phyloP scores from a whole-genome alignment of 1,140 invertebrate genomes.

The Apis dorsata region DNA sequence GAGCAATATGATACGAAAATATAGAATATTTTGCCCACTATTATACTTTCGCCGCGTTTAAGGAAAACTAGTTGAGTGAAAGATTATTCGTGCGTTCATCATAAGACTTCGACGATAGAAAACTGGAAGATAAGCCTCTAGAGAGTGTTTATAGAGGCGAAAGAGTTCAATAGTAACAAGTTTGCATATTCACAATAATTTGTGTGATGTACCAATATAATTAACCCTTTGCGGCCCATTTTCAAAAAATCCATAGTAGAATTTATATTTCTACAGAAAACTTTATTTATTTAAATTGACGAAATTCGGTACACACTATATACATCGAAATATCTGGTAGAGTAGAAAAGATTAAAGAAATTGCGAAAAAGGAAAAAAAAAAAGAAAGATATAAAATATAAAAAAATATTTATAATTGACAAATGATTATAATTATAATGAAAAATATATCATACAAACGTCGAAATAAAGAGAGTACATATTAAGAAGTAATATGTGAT shows the following conservation, averaged over 20 bases:
- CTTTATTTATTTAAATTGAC: constrained; percentile 14
- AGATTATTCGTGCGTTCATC: not conserved
- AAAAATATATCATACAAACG: too few relatives aligned
- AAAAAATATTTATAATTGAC: too few relatives aligned
- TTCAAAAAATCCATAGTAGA: not conserved
- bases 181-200: not conserved
- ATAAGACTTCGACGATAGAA: not conserved
- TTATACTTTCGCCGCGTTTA: not conserved
- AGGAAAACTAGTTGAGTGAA: not conserved
- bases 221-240: constrained; percentile 35
- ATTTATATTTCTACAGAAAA: not conserved
- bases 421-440: too few relatives aligned
- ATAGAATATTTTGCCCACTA: not conserved
- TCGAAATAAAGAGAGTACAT: not conserved
- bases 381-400: not conserved
- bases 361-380: not conserved
- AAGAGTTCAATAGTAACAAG: constrained; percentile 30
- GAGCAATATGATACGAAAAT: constrained; percentile 30
- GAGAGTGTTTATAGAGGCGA: not conserved
- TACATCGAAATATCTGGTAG: not conserved
- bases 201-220: constrained; percentile 21
- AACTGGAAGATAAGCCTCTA: not conserved
- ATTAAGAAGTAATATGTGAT: not conserved
- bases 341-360: constrained; percentile 8
- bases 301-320: not conserved